Percentiles rank a stretch among this genome's conserved stretches.
These are phyloP conservation scores for Xylocampa areola DNA, from an alignment of 2,888 invertebrate genomes.

Conservation along the genomic window DNA sequence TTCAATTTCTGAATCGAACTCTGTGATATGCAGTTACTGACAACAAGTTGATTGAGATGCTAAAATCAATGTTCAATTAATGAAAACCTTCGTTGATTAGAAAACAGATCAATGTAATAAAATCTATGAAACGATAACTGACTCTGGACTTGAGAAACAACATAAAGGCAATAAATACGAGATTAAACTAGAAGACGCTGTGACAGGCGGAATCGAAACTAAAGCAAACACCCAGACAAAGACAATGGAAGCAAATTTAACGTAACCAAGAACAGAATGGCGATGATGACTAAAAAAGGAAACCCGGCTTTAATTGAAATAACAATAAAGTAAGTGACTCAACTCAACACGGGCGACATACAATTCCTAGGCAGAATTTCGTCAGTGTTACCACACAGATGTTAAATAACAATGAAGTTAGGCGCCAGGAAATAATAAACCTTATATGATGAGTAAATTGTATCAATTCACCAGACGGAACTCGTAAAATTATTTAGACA, in stretches of 20 bases:
- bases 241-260: constrained; percentile 43
- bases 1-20: constrained; percentile 27
- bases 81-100: constrained; percentile 30
- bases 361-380: constrained; percentile 55
- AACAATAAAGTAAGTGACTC: constrained; percentile 59
- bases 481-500: constrained; percentile 5
- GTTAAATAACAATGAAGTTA: constrained; percentile 39
- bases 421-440: constrained; percentile 48
- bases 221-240: constrained; percentile 38
- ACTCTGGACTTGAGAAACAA: not conserved
- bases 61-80: constrained; percentile 32
- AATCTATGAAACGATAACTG: constrained; percentile 8
- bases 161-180: not conserved
- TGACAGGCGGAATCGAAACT: constrained; percentile 25
- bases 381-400: constrained; percentile 41
- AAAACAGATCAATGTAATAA: constrained; percentile 14
- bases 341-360: constrained; percentile 54
- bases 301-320: constrained; percentile 63
- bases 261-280: constrained; percentile 35
- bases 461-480: constrained; percentile 18
- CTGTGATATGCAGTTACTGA: constrained; percentile 17
- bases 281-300: constrained; percentile 63
- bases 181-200: constrained; percentile 19
- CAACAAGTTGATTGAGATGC: constrained; percentile 41
- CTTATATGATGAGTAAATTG: constrained; percentile 27